Base-by-base conservation (phyloP, 2,888 invertebrate species). In the Zhengitettix transpicula region DNA sequence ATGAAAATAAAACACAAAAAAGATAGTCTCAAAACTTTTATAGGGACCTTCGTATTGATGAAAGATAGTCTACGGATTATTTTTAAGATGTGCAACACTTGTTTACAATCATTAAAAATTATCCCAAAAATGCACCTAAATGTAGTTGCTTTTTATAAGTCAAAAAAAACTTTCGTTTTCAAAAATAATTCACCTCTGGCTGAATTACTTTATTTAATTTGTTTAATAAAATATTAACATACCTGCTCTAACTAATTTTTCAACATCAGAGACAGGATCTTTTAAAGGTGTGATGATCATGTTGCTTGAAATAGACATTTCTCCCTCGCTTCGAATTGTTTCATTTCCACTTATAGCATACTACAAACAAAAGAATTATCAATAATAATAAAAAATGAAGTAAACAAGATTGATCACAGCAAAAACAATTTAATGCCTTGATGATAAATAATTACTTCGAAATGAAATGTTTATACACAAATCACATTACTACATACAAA, bases 201-300 rank as follows among this genome's bases (percentile, higher is more conserved):
- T 28, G 7, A 28, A 28, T 2, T 28, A 7, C 2, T 28, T 7
- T 28, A 28, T 5, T 28, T 28, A 28, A 28, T 28, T 28, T 28
- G 28, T 28, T 28, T 28, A 28, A 28, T 2, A 28, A 28, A 5
- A 28, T 28, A 28, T 28, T 47, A n/a, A 41, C 70, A 70, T 69
- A 82, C 82, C 81, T 69, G 78, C 75, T 72, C 78, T 78, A 44
- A 78, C 73, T 55, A 80, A 71, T 73, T 79, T 80, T 68, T 82
- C 81, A 59, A 78, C 74, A 66, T 82, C 81, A 14, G 78, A 74
- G 17, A 78, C 71, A 59, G 73, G 72, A 60, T 73, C 72, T 64
- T 76, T 77, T 15, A 74, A 65, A 55, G 72, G 68, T 41, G 60
- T 40, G 52, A 65, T 65, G 12, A 69, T 64, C 53, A 65, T 66